Base-by-base conservation (phyloP, 2,113 vertebrate species). In the Panthera tigris region DNA sequence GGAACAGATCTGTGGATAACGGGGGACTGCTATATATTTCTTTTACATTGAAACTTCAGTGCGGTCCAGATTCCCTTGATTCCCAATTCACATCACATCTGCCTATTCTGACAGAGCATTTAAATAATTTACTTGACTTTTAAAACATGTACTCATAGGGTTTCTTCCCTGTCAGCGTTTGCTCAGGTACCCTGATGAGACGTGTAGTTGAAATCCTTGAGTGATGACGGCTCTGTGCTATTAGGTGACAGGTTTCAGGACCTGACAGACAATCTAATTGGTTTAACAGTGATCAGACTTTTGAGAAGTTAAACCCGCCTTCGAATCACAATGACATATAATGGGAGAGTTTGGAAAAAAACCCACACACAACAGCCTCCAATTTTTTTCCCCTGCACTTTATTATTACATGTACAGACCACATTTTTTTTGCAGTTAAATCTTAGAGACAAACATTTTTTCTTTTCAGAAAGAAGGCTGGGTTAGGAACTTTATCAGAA, bases 221-320 rank as follows among this genome's bases (percentile, higher is more conserved):
- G 36, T 50, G n/a, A 78, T 57, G 61, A 89, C 1, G 21, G 57
- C 52, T 81, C 29, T 82, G 33, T 41, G 21, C 50, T 52, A 9
- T 48, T 79, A 45, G 52, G 68, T 92, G 78, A 73, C 69, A 83
- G 63, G 21, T 68, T 41, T 94, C 80, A 83, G 80, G 18, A 36
- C 81, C 55, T 88, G 91, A 92, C 45, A 84, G 76, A 81, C 29
- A 91, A 33, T 23, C 18, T 45, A 69, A 23, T 33, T 68, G 50
- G 65, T 63, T 15, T 25, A 68, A 52, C 18, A 45, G 61, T 48
- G 45, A 94, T 90, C 65, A 91, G 65, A 85, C 39, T 89, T 50
- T 87, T 78, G 76, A 96, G 57, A 95, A 65, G 41, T 61, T 96
- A 95, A 95, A 85, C 87, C 33, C 31, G 29, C 61, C 65, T 92